Conservation (phyloP, 2,797 vertebrate species). For the Enteromius paludinosus region DNA sequence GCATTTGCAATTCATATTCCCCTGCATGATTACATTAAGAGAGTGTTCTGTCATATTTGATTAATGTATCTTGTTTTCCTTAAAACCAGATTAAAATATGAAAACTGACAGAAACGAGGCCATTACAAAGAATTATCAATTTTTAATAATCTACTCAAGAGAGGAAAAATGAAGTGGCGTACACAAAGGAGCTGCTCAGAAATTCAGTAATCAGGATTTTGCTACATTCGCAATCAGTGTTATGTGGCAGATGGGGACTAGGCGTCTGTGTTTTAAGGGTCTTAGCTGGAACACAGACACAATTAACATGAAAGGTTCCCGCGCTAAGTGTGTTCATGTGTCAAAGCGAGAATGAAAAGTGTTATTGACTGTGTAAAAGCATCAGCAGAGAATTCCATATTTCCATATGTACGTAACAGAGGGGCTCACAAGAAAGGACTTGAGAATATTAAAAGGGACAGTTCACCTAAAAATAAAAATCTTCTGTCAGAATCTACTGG, state of each 20-base stretch:
- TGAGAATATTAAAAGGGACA: background rate
- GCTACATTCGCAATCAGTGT: conserved; percentile 79
- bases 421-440: conserved; percentile 33
- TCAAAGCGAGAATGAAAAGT: conserved; percentile 68
- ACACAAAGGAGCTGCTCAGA: conserved; percentile 70
- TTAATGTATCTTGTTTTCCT: conserved; percentile 95
- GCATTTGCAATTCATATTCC: conserved; percentile 99
- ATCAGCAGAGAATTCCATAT: conserved; percentile 41
- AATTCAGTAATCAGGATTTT: conserved; percentile 79
- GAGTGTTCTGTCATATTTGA: conserved; percentile 96
- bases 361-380: conserved; percentile 61
- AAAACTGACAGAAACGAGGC: conserved; percentile 93
- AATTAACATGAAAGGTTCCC: conserved; percentile 77
- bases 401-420: conserved; percentile 52
- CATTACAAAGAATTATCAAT: conserved; percentile 89
- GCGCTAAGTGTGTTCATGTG: conserved; percentile 70
- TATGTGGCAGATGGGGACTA: conserved; percentile 67
- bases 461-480: background rate
- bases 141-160: conserved; percentile 87
- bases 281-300: conserved; percentile 68
- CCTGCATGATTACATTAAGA: conserved; percentile 95
- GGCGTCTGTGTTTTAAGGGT: conserved; percentile 68
- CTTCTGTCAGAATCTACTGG: background rate
- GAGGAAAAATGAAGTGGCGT: conserved; percentile 72
- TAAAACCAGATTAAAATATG: conserved; percentile 93